Conservation (phyloP, 2,888 invertebrate species). For the Heliconius cydno region DNA sequence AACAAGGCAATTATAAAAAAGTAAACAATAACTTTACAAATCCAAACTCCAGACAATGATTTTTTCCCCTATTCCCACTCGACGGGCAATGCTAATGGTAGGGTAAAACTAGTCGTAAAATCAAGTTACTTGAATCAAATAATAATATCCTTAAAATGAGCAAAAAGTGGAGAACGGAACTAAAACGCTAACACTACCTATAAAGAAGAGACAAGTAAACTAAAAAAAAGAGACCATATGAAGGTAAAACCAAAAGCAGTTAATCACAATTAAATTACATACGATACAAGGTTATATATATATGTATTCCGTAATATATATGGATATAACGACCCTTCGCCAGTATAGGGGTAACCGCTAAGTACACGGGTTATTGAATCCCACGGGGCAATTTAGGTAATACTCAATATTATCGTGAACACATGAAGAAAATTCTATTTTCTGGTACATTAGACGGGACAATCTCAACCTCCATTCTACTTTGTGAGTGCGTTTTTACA, state of each 20-base stretch:
- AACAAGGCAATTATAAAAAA: too few relatives aligned
- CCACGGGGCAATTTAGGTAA: constrained; percentile 44
- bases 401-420: constrained; percentile 60
- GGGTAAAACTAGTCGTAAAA: too few relatives aligned
- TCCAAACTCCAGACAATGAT: too few relatives aligned
- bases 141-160: too few relatives aligned
- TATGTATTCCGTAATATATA: neutral
- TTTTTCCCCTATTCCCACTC: too few relatives aligned
- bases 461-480: constrained; percentile 30
- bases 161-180: too few relatives aligned
- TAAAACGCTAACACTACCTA: neutral
- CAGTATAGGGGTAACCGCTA: constrained; percentile 16
- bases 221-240: neutral
- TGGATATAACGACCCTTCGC: neutral
- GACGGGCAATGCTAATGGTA: too few relatives aligned
- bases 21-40: too few relatives aligned
- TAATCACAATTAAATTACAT: constrained; percentile 7
- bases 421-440: constrained; percentile 72
- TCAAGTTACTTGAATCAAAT: too few relatives aligned
- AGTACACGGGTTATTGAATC: constrained; percentile 47
- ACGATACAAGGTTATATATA: neutral
- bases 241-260: neutral
- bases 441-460: constrained; percentile 67
- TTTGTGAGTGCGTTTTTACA: constrained; percentile 35
- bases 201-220: neutral